Base-by-base conservation (phyloP, 2,888 invertebrate species). In the Stratiomys singularior region DNA sequence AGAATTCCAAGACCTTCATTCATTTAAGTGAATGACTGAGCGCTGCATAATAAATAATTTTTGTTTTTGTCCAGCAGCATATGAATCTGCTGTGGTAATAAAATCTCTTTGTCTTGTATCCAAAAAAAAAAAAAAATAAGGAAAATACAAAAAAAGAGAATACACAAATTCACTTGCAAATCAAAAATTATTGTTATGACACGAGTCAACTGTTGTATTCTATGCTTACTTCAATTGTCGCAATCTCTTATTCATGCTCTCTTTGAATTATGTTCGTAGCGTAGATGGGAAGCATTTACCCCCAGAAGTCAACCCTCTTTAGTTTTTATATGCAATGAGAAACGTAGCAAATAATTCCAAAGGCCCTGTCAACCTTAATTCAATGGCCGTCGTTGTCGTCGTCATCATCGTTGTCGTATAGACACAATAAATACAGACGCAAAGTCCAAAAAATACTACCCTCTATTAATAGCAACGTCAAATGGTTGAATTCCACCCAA, bases 391-490 rank as follows among this genome's bases (percentile, higher is more conserved):
- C 37, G 37, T 37, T 15, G 47, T 37, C 37, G 37, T 37, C 37
- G 9, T 37, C 37, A 9, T 37, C 37, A 37, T 37, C 37, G 9
- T 9, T 37, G 37, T 30, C 37, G 44, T 69, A 18, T 15, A 74
- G 60, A 74, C 58, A 74, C 21, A 58, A 37, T 74, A 44, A 27
- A 72, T 56, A 72, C 72, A 72, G 56, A 72, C 72, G 56, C 72
- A 74, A 28, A 1, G 11, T n/a, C 30, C 74, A 28, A 44, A 69
- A 69, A 74, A 74, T 72, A 74, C 74, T 56, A 58, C 60, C 60
- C 60, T 37, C 60, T 58, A 60, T 60, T 74, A 74, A 37, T 44
- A 60, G 69, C 69, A 21, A 66, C 66, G 66, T 66, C 66, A 27
- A 66, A 30, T 69, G 69, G 23, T 46, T 2, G 25, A 5, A 67